Evolutionary conservation across 2,113 vertebrate species (phyloP), one percentile per base, ranked within the genome.

Genomic region (Nerophis ophidion): DNA sequence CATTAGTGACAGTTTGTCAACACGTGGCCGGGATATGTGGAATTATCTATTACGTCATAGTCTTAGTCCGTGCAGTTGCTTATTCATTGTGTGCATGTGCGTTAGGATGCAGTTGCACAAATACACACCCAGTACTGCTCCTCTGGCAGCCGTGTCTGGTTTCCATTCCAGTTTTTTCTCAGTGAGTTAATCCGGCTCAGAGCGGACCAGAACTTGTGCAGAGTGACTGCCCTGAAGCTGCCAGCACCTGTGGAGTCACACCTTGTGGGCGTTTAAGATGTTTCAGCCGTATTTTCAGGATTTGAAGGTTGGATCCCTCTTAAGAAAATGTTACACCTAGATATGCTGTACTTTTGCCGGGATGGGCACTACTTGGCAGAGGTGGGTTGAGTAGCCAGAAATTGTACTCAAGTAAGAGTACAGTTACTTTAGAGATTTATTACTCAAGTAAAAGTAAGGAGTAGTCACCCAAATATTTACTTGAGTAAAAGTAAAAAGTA

Each of bases 101-200:
- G 19, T 66, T 60, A 45, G 19, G 50, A 55, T 48, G 17, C 59
- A 45, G 9, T 45, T 35, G 6, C 40, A 60, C 48, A 70, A 48
- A 36, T 50, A 56, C 50, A 48, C 26, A 1, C 53, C 70, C 57
- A 55, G 44, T 58, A 57, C 15, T 65, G 65, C 50, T 61, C 12
- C 34, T 51, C 54, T 74, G 68, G 63, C 73, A 44, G 70, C 38
- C 9, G 5, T 13, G 38, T 12, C 16, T 17, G 45, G 63, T 82
- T 82, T 77, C 77, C 77, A 71, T 63, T 82, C 52, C 33, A 35
- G 19, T 26, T 26, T 26, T 60, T 54, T 48, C 15, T 8, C 26
- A 55, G 46, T 53, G 56, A 57, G 45, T 57, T 45, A 38, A 46
- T 33, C 51, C 13, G 11, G 9, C 45, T 48, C 54, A 35, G 48